Evolutionary conservation across 2,888 invertebrate species (phyloP).

Genomic region (Omphaloscelis lunosa): DNA sequence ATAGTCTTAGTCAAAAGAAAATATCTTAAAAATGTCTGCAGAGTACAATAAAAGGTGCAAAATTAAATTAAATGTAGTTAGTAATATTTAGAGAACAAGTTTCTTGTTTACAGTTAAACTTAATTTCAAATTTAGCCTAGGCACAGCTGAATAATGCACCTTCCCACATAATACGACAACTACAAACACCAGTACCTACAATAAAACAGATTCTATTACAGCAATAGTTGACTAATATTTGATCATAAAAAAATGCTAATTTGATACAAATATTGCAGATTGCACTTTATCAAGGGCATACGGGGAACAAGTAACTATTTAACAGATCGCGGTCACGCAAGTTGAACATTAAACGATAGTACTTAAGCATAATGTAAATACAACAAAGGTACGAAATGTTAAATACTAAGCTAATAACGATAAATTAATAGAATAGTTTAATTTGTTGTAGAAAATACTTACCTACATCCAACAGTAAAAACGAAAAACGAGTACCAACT

Average conservation of each 20-base stretch:
- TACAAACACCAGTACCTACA: neutral
- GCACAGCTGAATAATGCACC: neutral
- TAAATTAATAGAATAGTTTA: neutral
- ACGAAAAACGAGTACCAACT: conserved; percentile 16
- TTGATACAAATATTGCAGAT: conserved; percentile 20
- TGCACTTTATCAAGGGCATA: conserved; percentile 13
- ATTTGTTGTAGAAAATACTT: conserved; percentile 12
- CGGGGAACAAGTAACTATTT: conserved; percentile 30
- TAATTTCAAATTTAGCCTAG: neutral
- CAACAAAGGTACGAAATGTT: neutral
- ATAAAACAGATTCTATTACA: neutral
- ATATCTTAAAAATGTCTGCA: neutral
- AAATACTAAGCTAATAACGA: conserved; percentile 1
- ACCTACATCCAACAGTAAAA: conserved; percentile 22
- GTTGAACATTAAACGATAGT: neutral
- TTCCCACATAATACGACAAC: neutral
- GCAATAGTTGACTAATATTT: neutral
- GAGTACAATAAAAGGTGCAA: neutral
- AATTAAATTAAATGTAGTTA: neutral
- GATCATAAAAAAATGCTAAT: neutral
- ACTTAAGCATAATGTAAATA: neutral
- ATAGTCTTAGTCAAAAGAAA: neutral
- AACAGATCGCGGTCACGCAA: conserved; percentile 43
- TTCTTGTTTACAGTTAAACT: conserved; percentile 1
- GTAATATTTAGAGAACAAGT: neutral